These are phyloP conservation scores for Coturnix japonica DNA, from an alignment of 2,113 vertebrate genomes.

Conservation along the genomic window DNA sequence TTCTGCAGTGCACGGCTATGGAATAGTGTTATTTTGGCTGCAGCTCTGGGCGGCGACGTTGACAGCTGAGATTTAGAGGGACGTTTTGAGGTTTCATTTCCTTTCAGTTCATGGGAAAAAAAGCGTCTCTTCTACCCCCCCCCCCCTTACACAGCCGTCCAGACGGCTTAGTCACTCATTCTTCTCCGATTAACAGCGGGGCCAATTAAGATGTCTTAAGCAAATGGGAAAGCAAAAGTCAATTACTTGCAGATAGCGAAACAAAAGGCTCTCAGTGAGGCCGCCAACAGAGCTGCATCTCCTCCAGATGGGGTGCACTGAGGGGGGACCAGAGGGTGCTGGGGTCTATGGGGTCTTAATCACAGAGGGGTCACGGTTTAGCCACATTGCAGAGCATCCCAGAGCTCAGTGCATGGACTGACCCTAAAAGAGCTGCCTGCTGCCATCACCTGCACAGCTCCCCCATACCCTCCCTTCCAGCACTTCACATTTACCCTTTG, in stretches of 20 bases:
- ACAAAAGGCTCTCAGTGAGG: neutral
- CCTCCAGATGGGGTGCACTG: neutral
- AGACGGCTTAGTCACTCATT: constrained; percentile 51
- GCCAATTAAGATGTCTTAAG: constrained; percentile 19
- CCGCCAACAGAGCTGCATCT: neutral
- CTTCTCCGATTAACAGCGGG: constrained; percentile 26
- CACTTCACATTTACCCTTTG: neutral
- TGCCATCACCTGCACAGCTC: neutral
- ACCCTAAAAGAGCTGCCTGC: neutral
- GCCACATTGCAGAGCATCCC: neutral
- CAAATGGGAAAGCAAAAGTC: constrained; percentile 48
- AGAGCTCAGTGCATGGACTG: too few relatives aligned
- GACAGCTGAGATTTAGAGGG: constrained; percentile 38
- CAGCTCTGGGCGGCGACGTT: neutral
- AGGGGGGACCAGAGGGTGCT: neutral
- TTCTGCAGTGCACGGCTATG: neutral
- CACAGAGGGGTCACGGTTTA: neutral
- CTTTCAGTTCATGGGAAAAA: constrained; percentile 56
- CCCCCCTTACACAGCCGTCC: too few relatives aligned
- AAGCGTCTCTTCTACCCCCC: neutral
- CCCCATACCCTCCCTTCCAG: neutral
- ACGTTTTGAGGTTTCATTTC: constrained; percentile 52
- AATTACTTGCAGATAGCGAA: neutral
- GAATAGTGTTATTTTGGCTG: neutral
- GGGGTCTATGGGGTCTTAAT: accelerated